Conservation (phyloP, 2,888 invertebrate species). For the Griposia aprilina region DNA sequence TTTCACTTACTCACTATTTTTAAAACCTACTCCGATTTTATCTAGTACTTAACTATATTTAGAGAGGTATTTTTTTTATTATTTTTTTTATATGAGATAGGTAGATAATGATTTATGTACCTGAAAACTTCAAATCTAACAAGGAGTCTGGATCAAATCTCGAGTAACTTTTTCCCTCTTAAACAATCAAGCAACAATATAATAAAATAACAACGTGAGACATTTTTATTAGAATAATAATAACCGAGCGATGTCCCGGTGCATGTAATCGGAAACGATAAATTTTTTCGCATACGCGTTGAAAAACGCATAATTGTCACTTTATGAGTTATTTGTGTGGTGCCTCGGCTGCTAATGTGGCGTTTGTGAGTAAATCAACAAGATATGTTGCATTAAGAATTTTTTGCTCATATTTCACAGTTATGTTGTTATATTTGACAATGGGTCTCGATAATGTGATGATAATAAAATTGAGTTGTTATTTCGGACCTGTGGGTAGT, state of each 20-base stretch:
- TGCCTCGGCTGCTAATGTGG: constrained; percentile 77
- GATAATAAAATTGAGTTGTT: constrained; percentile 26
- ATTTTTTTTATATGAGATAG: too few species aligned
- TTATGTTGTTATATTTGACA: constrained; percentile 52
- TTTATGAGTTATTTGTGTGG: constrained; percentile 83
- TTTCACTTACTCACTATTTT: constrained; percentile 45
- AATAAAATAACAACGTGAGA: constrained; percentile 25
- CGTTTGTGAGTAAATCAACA: constrained; percentile 76
- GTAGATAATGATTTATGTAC: too few species aligned
- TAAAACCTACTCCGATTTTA: constrained; percentile 9
- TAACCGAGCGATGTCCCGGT: constrained; percentile 47
- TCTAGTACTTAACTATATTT: neutral
- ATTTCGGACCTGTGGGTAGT: constrained; percentile 1
- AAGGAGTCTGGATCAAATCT: too few species aligned
- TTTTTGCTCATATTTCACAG: constrained; percentile 44
- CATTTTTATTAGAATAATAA: constrained; percentile 43
- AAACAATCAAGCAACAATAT: constrained; percentile 17
- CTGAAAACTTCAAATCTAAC: too few species aligned
- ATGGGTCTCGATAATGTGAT: constrained; percentile 16
- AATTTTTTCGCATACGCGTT: constrained; percentile 79
- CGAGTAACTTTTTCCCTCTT: neutral
- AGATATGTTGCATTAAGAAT: constrained; percentile 54
- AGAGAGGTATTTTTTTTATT: too few species aligned
- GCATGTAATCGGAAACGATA: constrained; percentile 84
- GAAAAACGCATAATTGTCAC: constrained; percentile 83